phyloP scores from a whole-genome alignment of 2,113 vertebrate species.

The Pseudorectes ferrugineus region DNA sequence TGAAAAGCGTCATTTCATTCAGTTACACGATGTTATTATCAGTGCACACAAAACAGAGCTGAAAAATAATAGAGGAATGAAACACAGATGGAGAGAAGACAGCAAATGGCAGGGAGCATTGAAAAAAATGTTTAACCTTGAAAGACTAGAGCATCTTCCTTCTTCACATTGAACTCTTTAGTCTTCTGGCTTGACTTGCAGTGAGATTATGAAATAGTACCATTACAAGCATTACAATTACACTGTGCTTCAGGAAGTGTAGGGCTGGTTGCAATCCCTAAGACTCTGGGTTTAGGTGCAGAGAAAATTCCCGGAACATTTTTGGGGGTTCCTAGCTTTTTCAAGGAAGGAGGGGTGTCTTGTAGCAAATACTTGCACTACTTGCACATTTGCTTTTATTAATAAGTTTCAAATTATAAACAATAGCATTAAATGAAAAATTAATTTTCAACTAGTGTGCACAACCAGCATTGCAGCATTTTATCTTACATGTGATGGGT shows the following conservation, averaged over 20 bases:
- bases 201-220: not conserved
- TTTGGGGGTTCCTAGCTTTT: not conserved
- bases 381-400: not conserved
- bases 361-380: not conserved
- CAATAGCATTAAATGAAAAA: not conserved
- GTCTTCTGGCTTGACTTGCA: not conserved
- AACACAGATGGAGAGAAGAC: not conserved
- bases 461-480: not conserved
- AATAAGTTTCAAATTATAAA: not conserved
- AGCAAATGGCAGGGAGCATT: not conserved
- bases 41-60: not conserved
- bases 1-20: constrained; percentile 12
- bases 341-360: not conserved
- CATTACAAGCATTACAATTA: not conserved
- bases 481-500: not conserved
- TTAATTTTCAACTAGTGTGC: not conserved
- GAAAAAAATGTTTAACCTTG: not conserved
- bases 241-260: not conserved
- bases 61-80: constrained; percentile 13
- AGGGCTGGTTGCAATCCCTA: not conserved
- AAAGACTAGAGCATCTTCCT: not conserved
- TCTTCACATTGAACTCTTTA: not conserved
- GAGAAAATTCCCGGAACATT: not conserved
- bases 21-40: not conserved
- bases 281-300: not conserved